Base-by-base conservation (phyloP, 2,888 invertebrate genomes). In the Deroplatys truncata region DNA sequence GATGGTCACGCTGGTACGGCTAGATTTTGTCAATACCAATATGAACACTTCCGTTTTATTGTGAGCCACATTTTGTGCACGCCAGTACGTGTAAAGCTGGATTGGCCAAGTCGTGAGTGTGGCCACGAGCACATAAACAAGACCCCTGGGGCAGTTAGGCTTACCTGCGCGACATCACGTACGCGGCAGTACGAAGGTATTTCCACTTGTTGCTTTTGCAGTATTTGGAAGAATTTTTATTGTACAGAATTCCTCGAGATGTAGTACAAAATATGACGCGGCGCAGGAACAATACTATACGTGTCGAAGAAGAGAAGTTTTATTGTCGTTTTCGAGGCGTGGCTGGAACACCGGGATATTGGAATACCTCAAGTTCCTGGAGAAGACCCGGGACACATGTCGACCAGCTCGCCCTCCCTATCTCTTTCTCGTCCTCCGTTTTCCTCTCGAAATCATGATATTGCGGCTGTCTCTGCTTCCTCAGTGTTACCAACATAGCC, bases 301-400 rank as follows among this genome's bases (percentile, higher is more conserved):
- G 56, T 72, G 56, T 72, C 56, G 56, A 72, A 72, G 56, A 72
- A 72, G 20, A 72, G 56, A 72, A 16, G 56, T 72, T 43, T 72
- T 72, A 72, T 72, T 72, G 56, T 72, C 56, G 20, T 72, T 43
- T 72, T 72, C 56, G 56, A 72, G 56, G 56, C 56, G 56, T 72
- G 56, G 56, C 56, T 20, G 25, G 56, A 72, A 72, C 56, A 72
- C 56, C 56, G 56, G 20, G 86, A 90, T 90, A 90, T 90, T 90
- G 90, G 90, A 90, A 90, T 90, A 88, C 86, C 56, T 90, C 49
- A 84, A 88, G 90, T 90, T 90, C 90, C 88, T 25, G 83, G 49
- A 72, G 56, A 49, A 35, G 82, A 49, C 28, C 35, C 28, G 82
- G 82, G 28, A n/a, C 82, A 25, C 82, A 20, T 20, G n/a, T 31